A percentile compares a stretch with the other conserved stretches of the same genome.
Evolutionary conservation across 2,888 invertebrate species (phyloP).

Genomic region (Andrena chrysosceles): DNA sequence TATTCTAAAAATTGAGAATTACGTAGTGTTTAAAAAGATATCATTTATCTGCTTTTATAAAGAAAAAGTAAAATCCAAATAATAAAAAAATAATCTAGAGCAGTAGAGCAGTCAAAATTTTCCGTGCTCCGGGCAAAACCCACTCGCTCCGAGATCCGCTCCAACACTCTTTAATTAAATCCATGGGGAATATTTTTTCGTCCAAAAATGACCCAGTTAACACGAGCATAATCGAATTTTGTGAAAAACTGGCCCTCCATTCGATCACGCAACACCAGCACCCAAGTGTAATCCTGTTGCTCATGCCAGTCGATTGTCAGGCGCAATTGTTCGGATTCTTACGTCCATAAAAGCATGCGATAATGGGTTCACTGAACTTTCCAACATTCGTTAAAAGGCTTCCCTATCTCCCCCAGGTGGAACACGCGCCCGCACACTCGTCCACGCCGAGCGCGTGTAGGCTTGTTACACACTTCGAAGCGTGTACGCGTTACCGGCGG

Average conservation of each 20-base stretch:
- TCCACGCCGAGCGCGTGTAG: not conserved
- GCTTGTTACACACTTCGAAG: not conserved
- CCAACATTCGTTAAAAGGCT: conserved; percentile 61
- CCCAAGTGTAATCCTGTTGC: conserved; percentile 35
- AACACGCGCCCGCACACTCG: conserved; percentile 13
- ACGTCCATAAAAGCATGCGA: conserved; percentile 36
- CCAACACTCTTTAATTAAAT: no score
- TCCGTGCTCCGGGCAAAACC: no score
- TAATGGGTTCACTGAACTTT: conserved; percentile 65
- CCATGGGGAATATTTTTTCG: no score
- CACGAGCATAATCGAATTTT: no score
- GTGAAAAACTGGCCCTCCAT: not conserved
- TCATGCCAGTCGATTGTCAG: conserved; percentile 39
- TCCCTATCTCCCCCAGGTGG: conserved; percentile 41
- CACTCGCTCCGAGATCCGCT: no score
- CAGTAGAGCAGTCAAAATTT: no score
- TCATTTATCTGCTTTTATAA: no score
- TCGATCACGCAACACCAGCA: conserved; percentile 30
- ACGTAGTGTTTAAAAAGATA: no score
- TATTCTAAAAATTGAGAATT: no score
- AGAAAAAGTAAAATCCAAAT: no score
- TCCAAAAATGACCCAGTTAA: no score
- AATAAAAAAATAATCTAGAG: no score
- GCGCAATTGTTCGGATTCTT: conserved; percentile 57
- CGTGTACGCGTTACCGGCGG: conserved; percentile 51